Evolutionary conservation across 2,888 invertebrate species (phyloP).

Genomic region (Melolontha melolontha): DNA sequence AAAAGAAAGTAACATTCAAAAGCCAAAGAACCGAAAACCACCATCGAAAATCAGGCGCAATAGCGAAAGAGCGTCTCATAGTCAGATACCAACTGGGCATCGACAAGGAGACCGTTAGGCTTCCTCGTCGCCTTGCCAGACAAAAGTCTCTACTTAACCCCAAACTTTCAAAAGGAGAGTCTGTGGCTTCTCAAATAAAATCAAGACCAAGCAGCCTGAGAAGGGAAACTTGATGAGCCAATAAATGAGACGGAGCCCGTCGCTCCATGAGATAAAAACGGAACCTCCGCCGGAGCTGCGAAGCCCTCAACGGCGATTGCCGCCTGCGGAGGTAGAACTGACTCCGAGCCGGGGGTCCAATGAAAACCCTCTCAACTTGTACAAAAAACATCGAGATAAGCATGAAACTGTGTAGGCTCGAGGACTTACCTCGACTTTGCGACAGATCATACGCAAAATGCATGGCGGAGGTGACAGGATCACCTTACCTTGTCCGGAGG

Average conservation of each 20-base stretch:
- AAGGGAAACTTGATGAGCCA: too few relatives aligned
- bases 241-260: too few relatives aligned
- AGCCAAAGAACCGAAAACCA: slow-evolving; percentile 4
- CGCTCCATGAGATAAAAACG: neutral
- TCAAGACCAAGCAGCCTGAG: too few relatives aligned
- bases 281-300: neutral
- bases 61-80: neutral
- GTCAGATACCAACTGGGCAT: neutral
- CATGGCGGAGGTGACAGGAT: too few relatives aligned
- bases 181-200: too few relatives aligned
- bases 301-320: neutral
- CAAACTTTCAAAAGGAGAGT: too few relatives aligned
- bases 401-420: slow-evolving; percentile 3
- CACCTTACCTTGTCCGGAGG: too few relatives aligned
- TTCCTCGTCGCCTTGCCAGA: neutral
- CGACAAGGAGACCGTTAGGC: neutral
- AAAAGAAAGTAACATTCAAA: too few relatives aligned
- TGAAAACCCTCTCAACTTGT: neutral
- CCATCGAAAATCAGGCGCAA: neutral
- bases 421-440: slow-evolving; percentile 11
- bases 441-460: slow-evolving; percentile 20
- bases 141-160: too few relatives aligned
- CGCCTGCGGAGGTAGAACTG: too few relatives aligned
- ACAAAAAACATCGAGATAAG: too few relatives aligned
- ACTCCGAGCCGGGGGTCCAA: neutral